Conservation (phyloP, 2,113 vertebrate species). For the Oryzias celebensis region DNA sequence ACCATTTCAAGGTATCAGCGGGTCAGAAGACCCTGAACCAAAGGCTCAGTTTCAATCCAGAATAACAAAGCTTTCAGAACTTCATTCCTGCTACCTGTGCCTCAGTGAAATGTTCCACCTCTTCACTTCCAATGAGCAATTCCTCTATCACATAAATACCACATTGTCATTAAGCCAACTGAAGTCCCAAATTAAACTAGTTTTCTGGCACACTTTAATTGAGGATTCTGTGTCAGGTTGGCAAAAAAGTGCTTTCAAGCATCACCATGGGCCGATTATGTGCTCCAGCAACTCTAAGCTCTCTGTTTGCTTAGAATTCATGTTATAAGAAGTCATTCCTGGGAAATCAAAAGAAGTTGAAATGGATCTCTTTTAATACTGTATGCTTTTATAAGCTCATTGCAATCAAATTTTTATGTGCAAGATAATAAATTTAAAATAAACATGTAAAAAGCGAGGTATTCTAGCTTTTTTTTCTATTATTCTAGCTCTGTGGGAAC, state of each 20-base stretch:
- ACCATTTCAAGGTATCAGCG: constrained; percentile 16
- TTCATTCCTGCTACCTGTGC: constrained; percentile 53
- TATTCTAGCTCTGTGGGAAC: constrained; percentile 39
- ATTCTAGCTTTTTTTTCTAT: constrained; percentile 22
- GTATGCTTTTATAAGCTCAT: constrained; percentile 74
- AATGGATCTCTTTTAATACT: constrained; percentile 72
- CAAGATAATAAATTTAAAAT: constrained; percentile 83
- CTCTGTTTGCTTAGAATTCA: constrained; percentile 70
- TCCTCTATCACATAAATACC: constrained; percentile 55
- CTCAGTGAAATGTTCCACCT: constrained; percentile 60
- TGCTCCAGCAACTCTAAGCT: constrained; percentile 75
- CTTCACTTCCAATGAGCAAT: constrained; percentile 69
- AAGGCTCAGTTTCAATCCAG: constrained; percentile 44
- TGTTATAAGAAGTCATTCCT: constrained; percentile 67
- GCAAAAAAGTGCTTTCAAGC: constrained; percentile 72
- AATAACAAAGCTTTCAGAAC: constrained; percentile 39
- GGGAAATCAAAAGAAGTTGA: constrained; percentile 71
- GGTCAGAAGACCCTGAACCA: constrained; percentile 36
- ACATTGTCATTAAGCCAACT: constrained; percentile 73
- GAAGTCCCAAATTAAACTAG: constrained; percentile 73
- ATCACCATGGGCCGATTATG: constrained; percentile 75
- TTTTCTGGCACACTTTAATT: constrained; percentile 76
- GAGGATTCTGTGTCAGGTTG: constrained; percentile 70
- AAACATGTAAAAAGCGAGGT: constrained; percentile 12
- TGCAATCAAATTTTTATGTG: constrained; percentile 75